Conservation (phyloP, 2,888 invertebrate species). For the Petrolisthes cinctipes region DNA sequence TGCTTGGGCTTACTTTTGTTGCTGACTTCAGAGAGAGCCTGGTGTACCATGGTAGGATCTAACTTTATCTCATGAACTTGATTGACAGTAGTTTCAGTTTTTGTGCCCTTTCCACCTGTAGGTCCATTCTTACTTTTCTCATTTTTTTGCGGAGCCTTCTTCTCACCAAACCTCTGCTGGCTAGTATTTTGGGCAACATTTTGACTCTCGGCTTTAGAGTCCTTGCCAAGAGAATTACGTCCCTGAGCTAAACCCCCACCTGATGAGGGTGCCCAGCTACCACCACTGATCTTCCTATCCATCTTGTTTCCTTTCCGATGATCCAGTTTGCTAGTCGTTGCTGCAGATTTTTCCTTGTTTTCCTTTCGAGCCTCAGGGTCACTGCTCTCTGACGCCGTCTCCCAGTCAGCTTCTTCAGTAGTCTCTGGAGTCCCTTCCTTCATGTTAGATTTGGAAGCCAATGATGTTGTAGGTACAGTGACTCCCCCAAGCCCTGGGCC, state of each 20-base stretch:
- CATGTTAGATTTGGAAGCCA: conserved; percentile 17
- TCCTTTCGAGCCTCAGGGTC: conserved; percentile 70
- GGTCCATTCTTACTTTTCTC: conserved; percentile 57
- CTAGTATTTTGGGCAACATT: conserved; percentile 50
- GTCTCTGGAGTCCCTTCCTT: conserved; percentile 62
- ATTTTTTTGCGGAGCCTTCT: conserved; percentile 61
- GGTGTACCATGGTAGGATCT: conserved; percentile 74
- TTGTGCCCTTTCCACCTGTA: conserved; percentile 65
- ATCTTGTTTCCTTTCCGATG: conserved; percentile 45
- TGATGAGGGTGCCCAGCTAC: conserved; percentile 48
- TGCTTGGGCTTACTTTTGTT: conserved; percentile 68
- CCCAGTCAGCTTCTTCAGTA: conserved; percentile 75
- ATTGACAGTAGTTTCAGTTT: conserved; percentile 70
- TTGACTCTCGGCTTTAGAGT: conserved; percentile 36
- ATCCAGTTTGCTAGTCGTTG: conserved; percentile 63
- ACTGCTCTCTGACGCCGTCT: conserved; percentile 85
- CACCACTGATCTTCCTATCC: conserved; percentile 41
- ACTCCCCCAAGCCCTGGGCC: conserved; percentile 34
- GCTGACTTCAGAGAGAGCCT: conserved; percentile 69
- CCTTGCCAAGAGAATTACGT: conserved; percentile 50
- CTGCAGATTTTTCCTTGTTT: conserved; percentile 47
- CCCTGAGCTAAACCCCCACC: conserved; percentile 56
- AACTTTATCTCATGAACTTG: conserved; percentile 74
- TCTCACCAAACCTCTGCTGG: conserved; percentile 64
- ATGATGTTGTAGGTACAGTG: conserved; percentile 19